Evolutionary conservation across 1,140 invertebrate species (phyloP), one percentile per base, ranked within the genome.

Genomic region (Steinernema khuongi): DNA sequence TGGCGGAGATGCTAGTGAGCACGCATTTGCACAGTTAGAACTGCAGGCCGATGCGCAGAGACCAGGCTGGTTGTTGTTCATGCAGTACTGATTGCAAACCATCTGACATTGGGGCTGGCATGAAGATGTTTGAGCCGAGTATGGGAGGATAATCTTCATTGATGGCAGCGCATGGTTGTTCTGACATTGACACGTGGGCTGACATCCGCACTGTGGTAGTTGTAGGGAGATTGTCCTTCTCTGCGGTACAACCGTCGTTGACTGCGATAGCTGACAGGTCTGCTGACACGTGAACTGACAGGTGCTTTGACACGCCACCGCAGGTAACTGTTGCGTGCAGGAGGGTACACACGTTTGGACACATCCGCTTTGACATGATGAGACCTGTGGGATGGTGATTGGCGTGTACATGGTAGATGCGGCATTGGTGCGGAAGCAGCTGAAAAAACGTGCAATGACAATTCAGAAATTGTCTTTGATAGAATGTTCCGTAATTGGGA

Each of bases 201-300:
- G 11, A 60, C 50, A 60, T 26, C 14, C 11, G 19, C 50, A 60
- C 50, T 60, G 50, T 22, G 50, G 50, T 4, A 60, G 11, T 60
- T 11, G 50, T 60, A 60, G 19, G 22, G 50, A 60, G 50, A 60
- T 60, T 7, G 50, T 60, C 50, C 11, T 60, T 7, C 4, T 11
- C 26, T 60, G 50, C 4, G 50, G 11, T 7, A 60, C 50, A 60
- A 60, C 50, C 4, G 50, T 22, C 50, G 11, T 14, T 11, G 2
- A 4, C 22, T 60, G 50, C 4, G 7, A n/a, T 4, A 60, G 50
- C 26, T 60, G 50, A 26, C 50, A 60, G 22, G 50, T 17, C 50
- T 60, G 50, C 19, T 60, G 50, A 60, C 50, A 60, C 11, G 50
- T 60, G 19, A 60, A 60, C 22, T 60, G 50, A 60, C 50, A 60